phyloP scores from a whole-genome alignment of 2,888 invertebrate species.

The Elysia crispata region DNA sequence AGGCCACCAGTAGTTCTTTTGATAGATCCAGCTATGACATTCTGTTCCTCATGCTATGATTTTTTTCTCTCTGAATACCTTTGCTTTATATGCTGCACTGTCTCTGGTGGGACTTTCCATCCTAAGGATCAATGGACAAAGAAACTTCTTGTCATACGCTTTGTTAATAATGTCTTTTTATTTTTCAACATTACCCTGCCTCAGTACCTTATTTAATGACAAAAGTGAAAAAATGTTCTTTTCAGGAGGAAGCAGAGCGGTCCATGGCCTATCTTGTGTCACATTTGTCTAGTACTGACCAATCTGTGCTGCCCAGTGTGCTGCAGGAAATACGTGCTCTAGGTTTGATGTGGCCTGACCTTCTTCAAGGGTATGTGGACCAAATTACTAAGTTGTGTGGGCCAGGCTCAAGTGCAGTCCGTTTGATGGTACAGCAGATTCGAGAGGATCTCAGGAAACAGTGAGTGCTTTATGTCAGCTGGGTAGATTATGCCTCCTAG shows the following conservation, averaged over 20 bases:
- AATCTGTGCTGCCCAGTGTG: slow-evolving; percentile 85
- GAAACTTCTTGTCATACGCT: too few relatives aligned
- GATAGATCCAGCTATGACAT: too few relatives aligned
- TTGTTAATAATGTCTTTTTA: too few relatives aligned
- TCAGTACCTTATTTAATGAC: too few relatives aligned
- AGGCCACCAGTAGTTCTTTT: too few relatives aligned
- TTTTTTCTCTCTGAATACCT: too few relatives aligned
- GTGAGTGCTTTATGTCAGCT: slow-evolving; percentile 55
- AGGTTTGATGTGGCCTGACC: slow-evolving; percentile 87
- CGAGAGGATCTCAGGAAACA: slow-evolving; percentile 73
- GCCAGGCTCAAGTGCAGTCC: slow-evolving; percentile 74
- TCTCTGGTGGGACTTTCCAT: too few relatives aligned
- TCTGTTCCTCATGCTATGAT: too few relatives aligned
- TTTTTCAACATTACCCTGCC: too few relatives aligned
- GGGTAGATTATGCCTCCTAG: not conserved
- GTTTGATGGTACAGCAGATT: slow-evolving; percentile 77
- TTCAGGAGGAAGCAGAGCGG: slow-evolving; percentile 88
- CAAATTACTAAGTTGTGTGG: slow-evolving; percentile 83
- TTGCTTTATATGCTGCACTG: too few relatives aligned
- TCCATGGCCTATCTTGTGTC: slow-evolving; percentile 89
- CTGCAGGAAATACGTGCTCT: slow-evolving; percentile 89
- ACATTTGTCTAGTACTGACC: slow-evolving; percentile 85
- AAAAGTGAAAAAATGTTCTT: too few relatives aligned
- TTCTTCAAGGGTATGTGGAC: slow-evolving; percentile 87
- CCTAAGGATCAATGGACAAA: too few relatives aligned